phyloP scores from a whole-genome alignment of 2,113 vertebrate species.

The Hippolais icterina region DNA sequence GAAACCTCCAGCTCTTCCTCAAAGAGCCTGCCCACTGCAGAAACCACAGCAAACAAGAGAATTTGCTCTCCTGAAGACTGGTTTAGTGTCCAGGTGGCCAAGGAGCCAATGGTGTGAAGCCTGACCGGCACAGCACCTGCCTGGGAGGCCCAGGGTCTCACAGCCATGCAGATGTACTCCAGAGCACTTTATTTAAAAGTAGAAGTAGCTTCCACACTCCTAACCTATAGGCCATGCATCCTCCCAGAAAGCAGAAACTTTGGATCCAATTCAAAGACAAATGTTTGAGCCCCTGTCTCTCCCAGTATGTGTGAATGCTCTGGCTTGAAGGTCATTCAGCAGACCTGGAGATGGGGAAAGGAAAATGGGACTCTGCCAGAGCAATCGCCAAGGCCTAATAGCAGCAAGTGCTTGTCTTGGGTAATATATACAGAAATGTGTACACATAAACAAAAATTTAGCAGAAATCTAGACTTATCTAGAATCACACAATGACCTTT shows the following conservation, averaged over 20 bases:
- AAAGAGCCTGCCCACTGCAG: neutral
- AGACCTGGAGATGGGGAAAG: neutral
- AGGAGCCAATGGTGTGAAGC: accelerated
- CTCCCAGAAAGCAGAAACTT: neutral
- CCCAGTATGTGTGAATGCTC: neutral
- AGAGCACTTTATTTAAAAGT: neutral
- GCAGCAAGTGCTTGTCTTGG: neutral
- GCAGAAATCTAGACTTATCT: neutral
- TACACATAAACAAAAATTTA: neutral
- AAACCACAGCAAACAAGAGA: neutral
- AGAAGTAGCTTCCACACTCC: neutral
- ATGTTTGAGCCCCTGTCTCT: neutral
- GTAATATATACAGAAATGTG: accelerated
- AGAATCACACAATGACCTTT: neutral
- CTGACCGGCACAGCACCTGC: neutral
- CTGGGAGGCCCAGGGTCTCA: neutral
- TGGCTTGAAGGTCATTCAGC: neutral
- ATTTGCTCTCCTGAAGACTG: neutral
- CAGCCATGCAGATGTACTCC: neutral
- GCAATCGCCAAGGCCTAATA: neutral
- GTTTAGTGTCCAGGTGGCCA: neutral
- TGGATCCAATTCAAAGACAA: neutral
- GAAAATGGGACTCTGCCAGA: neutral
- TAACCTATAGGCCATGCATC: neutral
- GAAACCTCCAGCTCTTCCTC: neutral